Base-by-base conservation (phyloP, 2,888 invertebrate genomes). In the Oxycera nigricornis region DNA sequence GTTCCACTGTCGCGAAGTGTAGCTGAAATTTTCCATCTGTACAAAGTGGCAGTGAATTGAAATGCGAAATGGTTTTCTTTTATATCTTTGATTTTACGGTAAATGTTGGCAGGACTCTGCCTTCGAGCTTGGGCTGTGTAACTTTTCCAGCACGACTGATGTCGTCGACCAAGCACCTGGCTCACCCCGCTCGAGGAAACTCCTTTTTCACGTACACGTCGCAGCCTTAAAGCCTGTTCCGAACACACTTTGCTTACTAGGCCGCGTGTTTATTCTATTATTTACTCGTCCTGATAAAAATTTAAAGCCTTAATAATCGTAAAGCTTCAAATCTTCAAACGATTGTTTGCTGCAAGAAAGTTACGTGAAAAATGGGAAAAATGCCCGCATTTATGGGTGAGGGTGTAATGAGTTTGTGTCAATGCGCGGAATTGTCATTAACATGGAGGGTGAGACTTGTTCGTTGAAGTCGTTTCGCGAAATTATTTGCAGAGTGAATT, bases 81-180 rank as follows among this genome's bases (percentile, higher is more conserved):
- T 73, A 75, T 72, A 73, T 75, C 75, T 75, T 75, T 75, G 75
- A 75, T 75, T 75, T 73, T 73, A 75, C 75, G 73, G 72, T 74
- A 75, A 75, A 73, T 75, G 73, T 74, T 65, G 1, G 50, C 28
- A 46, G 30, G 50, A 50, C 68, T 46, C 30, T 14, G 50, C 55
- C 31, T 70, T 41, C 46, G 11, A 17, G 41, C 17, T 41, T 41
- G 55, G 24, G 20, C 24, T 55, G 46, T n/a, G 55, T 55, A 24
- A 39, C 39, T 14, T 39, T 39, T n/a, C 6, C 46, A 14, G 17
- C 17, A 46, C 46, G 17, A 46, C 17, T 7, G 46, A 4, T 55
- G 52, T 57, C 26, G 26, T 14, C 57, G 14, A 57, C 57, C 14
- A 24, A 22, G 22, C 57, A 57, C 59, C 59, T 55, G 50, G 4